Base-by-base conservation (phyloP, 2,888 invertebrate genomes). In the Mactromeris polynyma region DNA sequence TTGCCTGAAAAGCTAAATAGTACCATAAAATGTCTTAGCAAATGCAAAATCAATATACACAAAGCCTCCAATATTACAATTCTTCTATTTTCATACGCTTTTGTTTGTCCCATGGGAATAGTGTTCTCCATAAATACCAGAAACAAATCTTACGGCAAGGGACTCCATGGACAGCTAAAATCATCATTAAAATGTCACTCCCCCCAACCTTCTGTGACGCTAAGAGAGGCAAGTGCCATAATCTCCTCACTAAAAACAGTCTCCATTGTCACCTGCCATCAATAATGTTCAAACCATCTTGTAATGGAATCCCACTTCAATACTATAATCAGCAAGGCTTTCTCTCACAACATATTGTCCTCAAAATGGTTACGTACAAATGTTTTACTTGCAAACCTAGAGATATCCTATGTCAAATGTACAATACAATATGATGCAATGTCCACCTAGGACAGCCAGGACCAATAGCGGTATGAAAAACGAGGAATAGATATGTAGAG, bases 41-140 rank as follows among this genome's bases (percentile, higher is more conserved):
- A 84, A 84, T 86, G 81, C 79, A 87, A 87, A 87, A 87, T 87
- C 87, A 78, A 87, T 87, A 83, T 78, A 83, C 78, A 78, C 58
- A 54, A n/a, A 87, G 83, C 79, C 83, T 58, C 78, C 46, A 38
- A 73, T 86, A 69, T 81, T 73, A 81, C 81, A 31, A 86, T 69
- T 73, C 86, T 21, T 54, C 81, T 87, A 82, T 87, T 82, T 87
- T 87, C 86, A 87, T 87, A 82, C 73, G 86, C 82, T 82, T 78
- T 81, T 81, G 80, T 81, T 64, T 33, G 64, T 84, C 87, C 87
- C 80, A 0, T 19, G 87, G 40, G 87, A 84, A 21, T 21, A n/a
- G 36, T 69, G 42, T 84, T 84, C 84, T 83, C 26, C 26, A 46
- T 83, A 81, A 84, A 84, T 51, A 88, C 33, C 69, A 88, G 84